phyloP scores from a whole-genome alignment of 2,113 vertebrate genomes.

The Haemorhous mexicanus region DNA sequence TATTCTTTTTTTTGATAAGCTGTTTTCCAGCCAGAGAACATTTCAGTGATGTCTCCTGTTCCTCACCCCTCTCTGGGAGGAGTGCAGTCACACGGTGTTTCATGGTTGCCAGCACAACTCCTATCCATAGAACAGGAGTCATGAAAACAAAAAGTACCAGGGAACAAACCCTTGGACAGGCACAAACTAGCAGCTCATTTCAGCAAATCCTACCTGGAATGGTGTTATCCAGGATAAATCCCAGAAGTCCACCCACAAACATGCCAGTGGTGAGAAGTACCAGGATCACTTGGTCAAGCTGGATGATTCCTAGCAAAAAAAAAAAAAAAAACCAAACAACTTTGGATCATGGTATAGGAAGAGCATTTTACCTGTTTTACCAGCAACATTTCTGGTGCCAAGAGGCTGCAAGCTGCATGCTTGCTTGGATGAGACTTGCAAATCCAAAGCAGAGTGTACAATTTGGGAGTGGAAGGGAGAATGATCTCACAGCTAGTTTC shows the following conservation, averaged over 20 bases:
- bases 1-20: neutral
- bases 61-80: neutral
- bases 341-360: neutral
- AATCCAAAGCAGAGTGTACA: neutral
- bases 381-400: neutral
- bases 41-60: neutral
- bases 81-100: neutral
- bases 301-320: constrained; percentile 78
- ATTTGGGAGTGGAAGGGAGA: neutral
- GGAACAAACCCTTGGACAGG: neutral
- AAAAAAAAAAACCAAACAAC: neutral
- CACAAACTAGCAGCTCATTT: neutral
- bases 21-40: neutral
- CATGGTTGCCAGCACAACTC: neutral
- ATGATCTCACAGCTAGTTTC: neutral
- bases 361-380: neutral
- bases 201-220: constrained; percentile 83
- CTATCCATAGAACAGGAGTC: neutral
- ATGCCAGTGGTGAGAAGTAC: constrained; percentile 94
- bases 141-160: neutral
- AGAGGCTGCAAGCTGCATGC: neutral
- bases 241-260: constrained; percentile 93
- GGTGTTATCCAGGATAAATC: constrained; percentile 93
- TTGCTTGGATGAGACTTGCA: neutral
- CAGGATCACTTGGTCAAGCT: constrained; percentile 89